Evolutionary conservation across 2,113 vertebrate species (phyloP).

Genomic region (Gnathonemus echidnorhynchus): DNA sequence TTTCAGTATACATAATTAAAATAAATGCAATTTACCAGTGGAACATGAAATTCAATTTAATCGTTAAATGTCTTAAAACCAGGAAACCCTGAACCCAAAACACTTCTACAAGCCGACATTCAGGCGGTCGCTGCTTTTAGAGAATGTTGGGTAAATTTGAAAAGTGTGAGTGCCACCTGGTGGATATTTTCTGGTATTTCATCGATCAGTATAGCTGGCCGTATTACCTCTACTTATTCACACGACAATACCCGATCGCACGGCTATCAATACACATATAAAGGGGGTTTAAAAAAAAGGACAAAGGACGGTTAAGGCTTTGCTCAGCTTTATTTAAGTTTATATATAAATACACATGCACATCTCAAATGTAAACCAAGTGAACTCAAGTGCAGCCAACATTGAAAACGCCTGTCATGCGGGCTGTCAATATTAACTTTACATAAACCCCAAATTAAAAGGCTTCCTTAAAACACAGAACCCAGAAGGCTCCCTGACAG

Average conservation of each 20-base stretch:
- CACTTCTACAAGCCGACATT: neutral
- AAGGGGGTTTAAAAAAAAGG: slow-evolving; percentile 19
- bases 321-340: slow-evolving; percentile 98
- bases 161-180: neutral
- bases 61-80: neutral
- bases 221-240: neutral
- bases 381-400: slow-evolving; percentile 98
- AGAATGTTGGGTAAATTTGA: neutral
- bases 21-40: neutral
- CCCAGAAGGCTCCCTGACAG: slow-evolving; percentile 77
- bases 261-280: neutral
- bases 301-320: slow-evolving; percentile 69
- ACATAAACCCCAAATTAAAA: slow-evolving; percentile 55
- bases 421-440: slow-evolving; percentile 79
- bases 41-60: neutral
- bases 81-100: neutral
- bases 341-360: slow-evolving; percentile 99
- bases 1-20: neutral
- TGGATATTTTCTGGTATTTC: neutral
- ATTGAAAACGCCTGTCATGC: slow-evolving; percentile 88
- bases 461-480: slow-evolving; percentile 80
- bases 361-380: slow-evolving; percentile 99
- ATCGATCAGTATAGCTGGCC: neutral
- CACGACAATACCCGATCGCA: neutral
- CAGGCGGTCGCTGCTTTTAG: neutral